phyloP scores from a whole-genome alignment of 2,113 vertebrate genomes.

The Proterorhinus semilunaris region DNA sequence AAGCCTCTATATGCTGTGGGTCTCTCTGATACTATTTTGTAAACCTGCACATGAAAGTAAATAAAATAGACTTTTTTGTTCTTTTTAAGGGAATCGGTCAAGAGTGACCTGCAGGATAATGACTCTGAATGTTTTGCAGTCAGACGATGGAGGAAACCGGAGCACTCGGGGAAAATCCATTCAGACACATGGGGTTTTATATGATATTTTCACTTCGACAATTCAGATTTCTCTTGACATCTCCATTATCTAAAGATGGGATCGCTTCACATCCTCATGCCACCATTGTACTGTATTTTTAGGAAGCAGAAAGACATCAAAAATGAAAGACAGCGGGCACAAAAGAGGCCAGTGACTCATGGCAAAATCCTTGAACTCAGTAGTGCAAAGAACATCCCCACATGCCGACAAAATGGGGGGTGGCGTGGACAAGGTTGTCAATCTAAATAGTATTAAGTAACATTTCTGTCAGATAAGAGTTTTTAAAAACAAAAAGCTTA shows the following conservation, averaged over 20 bases:
- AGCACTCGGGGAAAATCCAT: background rate
- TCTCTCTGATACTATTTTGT: too few species aligned
- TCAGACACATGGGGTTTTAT: background rate
- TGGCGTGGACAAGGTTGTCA: background rate
- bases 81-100: too few species aligned
- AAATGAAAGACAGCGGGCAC: background rate
- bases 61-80: too few species aligned
- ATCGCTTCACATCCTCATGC: background rate
- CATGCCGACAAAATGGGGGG: background rate
- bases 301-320: background rate
- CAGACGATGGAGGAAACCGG: background rate
- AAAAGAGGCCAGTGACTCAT: background rate
- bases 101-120: too few species aligned
- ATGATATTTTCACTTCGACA: background rate
- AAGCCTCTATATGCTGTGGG: too few species aligned
- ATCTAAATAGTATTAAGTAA: too few species aligned
- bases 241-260: background rate
- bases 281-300: background rate
- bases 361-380: background rate
- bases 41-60: too few species aligned
- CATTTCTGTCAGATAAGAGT: too few species aligned
- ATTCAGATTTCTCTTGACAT: background rate
- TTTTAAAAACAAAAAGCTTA: too few species aligned
- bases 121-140: too few species aligned
- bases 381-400: background rate